A percentile compares a stretch with the other conserved stretches of the same genome.
Conservation (phyloP, 1,140 invertebrate genomes). For the Pseudoatta argentina region DNA sequence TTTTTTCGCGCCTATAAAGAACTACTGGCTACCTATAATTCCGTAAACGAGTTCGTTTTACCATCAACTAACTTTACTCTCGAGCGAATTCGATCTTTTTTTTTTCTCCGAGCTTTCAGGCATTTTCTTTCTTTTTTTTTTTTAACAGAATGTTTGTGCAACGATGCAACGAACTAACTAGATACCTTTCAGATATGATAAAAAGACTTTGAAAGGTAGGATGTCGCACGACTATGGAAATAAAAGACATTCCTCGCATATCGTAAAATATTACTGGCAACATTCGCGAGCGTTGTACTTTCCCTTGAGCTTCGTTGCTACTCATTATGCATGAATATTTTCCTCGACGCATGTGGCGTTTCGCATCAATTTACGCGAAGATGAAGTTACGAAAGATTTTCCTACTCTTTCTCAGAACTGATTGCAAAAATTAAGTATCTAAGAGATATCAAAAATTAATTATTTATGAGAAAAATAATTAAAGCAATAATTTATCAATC, state of each 20-base stretch:
- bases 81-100: conserved; percentile 38
- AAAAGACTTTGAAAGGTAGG: conserved; percentile 35
- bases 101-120: conserved; percentile 14
- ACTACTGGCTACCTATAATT: conserved; percentile 43
- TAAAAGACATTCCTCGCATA: conserved; percentile 32
- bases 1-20: conserved; percentile 35
- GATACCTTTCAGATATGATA: conserved; percentile 49
- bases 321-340: conserved; percentile 40
- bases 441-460: background rate
- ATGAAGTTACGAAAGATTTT: background rate
- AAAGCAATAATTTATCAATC: conserved; percentile 9
- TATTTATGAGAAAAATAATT: conserved; percentile 24
- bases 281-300: conserved; percentile 21
- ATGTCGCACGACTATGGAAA: conserved; percentile 42
- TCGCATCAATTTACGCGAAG: conserved; percentile 15
- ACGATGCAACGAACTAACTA: conserved; percentile 49
- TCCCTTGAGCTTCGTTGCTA: background rate
- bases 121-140: conserved; percentile 6
- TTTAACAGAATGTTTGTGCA: conserved; percentile 38
- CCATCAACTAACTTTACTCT: conserved; percentile 58
- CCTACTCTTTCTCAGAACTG: background rate
- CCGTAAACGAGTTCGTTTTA: conserved; percentile 60
- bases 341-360: background rate
- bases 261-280: conserved; percentile 45
- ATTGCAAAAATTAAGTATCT: background rate